A percentile compares a stretch with the other conserved stretches of the same genome.
Evolutionary conservation across 2,797 vertebrate species (phyloP).

Genomic region (Amphiprion clarkii): DNA sequence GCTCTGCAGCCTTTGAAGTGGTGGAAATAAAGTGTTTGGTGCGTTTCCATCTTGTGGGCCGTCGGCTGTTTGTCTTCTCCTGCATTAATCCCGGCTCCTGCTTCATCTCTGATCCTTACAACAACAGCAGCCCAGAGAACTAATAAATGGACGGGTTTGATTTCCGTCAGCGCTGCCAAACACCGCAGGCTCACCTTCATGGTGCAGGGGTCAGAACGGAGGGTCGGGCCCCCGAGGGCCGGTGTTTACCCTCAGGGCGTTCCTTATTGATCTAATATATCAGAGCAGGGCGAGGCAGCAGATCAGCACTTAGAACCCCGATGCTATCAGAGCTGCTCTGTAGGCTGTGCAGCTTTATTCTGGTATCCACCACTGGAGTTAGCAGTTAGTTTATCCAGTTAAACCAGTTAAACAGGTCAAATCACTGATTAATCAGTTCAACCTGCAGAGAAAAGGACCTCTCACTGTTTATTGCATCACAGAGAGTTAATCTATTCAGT

Average conservation of each 20-base stretch:
- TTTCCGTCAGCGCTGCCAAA: conserved; percentile 82
- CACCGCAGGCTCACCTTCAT: conserved; percentile 81
- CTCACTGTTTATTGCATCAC: too few relatives aligned
- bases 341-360: neutral
- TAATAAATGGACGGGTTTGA: conserved; percentile 84
- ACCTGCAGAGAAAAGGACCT: too few relatives aligned
- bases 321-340: conserved; percentile 63
- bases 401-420: too few relatives aligned
- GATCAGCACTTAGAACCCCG: conserved; percentile 72
- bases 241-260: conserved; percentile 82
- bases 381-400: too few relatives aligned
- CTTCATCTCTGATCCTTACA: conserved; percentile 83
- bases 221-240: conserved; percentile 46
- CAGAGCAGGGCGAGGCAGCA: conserved; percentile 67
- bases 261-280: conserved; percentile 80
- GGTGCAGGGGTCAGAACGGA: conserved; percentile 69
- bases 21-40: conserved; percentile 60
- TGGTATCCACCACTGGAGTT: too few relatives aligned
- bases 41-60: conserved; percentile 70
- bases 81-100: conserved; percentile 72
- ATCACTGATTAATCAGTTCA: too few relatives aligned
- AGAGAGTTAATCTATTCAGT: too few relatives aligned
- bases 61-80: conserved; percentile 77
- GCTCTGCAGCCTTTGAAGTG: conserved; percentile 74
- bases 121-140: conserved; percentile 81